Evolutionary conservation across 2,113 vertebrate species (phyloP), one percentile per base, ranked within the genome.

Genomic region (Pedetes capensis): DNA sequence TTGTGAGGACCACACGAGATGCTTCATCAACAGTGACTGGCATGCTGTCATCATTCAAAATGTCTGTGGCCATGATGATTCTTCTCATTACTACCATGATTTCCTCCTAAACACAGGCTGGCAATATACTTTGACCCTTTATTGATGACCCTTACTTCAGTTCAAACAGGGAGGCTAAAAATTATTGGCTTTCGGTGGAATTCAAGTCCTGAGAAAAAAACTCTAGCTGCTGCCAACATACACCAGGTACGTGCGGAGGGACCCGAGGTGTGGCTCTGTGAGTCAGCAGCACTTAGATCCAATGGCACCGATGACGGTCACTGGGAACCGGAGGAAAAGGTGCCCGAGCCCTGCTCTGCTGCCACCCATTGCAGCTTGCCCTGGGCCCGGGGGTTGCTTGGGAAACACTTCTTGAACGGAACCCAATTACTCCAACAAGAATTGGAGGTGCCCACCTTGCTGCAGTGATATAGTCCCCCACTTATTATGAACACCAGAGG

Each of bases 101-200:
- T 80, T 75, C 25, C 42, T 92, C 16, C 63, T 79, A 11, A 47
- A 51, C 32, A 49, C 23, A 32, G 69, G 87, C 53, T 71, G 71
- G 63, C 9, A 63, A 82, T n/a, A 89, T 8, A 91, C 84, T 96
- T 75, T 97, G 94, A 51, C 44, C 66, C 51, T 53, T 76, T 57
- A 71, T 55, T 88, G 55, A 84, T 44, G 32, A 71, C 23, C 34
- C 47, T 61, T 63, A 9, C 44, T 14, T 89, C 8, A 29, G 49
- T 37, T 86, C 34, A 83, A 84, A 89, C 5, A 34, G 71, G 39
- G 69, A 82, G 22, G 53, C 6, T 76, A 76, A 51, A 80, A 68
- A 64, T 22, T 2, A 84, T 16, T 16, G 63, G 79, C 49, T 91
- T 63, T 83, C 1, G 2, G 80, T 51, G 42, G 49, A 79, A 83